These are phyloP conservation scores for Gobius niger DNA, from an alignment of 2,113 vertebrate genomes.

Conservation along the genomic window DNA sequence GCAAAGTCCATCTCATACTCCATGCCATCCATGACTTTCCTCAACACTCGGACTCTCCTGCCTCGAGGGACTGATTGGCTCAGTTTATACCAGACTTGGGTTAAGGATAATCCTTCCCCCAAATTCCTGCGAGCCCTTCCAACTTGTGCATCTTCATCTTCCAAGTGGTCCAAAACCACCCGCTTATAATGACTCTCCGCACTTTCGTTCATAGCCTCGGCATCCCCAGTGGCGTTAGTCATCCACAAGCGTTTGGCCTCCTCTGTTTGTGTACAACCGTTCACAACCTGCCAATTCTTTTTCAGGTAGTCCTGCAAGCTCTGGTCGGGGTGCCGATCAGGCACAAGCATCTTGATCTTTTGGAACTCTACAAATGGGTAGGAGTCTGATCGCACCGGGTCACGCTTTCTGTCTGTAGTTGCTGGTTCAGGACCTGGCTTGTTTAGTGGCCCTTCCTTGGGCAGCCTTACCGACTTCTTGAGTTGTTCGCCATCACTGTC, in stretches of 20 bases:
- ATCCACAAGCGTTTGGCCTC: not conserved
- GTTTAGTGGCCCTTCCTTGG: too few relatives aligned
- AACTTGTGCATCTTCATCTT: not conserved
- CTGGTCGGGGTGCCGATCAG: not conserved
- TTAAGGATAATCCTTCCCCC: not conserved
- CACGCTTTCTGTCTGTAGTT: too few relatives aligned
- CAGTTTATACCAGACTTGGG: not conserved
- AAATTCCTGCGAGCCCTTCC: not conserved
- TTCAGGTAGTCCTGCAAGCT: not conserved
- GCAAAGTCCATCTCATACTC: not conserved
- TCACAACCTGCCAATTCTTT: not conserved
- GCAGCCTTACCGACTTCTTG: too few relatives aligned
- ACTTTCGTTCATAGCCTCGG: not conserved
- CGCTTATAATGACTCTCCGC: not conserved
- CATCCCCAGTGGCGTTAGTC: not conserved
- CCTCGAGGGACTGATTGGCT: not conserved
- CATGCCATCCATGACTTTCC: not conserved
- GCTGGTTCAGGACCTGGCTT: too few relatives aligned
- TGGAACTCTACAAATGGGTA: not conserved
- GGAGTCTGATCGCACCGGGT: not conserved
- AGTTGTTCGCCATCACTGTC: not conserved
- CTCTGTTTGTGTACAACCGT: not conserved
- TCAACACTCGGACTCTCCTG: not conserved
- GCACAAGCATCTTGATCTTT: not conserved
- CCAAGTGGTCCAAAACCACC: not conserved